Conservation (phyloP, 2,113 vertebrate species). For the Alligator mississippiensis region DNA sequence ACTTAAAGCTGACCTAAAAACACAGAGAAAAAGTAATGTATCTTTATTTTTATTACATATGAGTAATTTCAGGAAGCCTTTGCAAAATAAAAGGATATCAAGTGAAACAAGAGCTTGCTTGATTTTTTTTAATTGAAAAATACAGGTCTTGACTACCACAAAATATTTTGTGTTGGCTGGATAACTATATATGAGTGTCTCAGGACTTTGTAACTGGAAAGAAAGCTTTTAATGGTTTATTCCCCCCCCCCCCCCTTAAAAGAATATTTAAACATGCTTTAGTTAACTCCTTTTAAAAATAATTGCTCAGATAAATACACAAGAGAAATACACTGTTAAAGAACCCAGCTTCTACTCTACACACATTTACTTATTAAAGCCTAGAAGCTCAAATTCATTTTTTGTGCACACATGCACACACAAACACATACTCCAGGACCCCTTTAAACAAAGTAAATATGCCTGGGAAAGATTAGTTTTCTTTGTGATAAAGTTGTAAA, state of each 20-base stretch:
- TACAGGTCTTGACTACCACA: neutral
- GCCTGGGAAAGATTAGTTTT: neutral
- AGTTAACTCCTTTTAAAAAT: neutral
- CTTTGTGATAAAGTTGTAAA: neutral
- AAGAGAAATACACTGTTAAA: neutral
- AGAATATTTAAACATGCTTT: neutral
- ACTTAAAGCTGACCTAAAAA: neutral
- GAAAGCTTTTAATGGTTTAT: neutral
- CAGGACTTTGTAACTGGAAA: neutral
- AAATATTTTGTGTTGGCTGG: neutral
- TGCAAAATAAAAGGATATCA: rapidly evolving
- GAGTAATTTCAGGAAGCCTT: neutral
- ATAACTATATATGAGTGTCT: neutral
- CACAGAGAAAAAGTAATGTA: neutral
- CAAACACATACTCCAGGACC: neutral
- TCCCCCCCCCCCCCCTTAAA: no score
- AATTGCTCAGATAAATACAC: neutral
- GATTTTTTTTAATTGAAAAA: neutral
- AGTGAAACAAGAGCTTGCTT: no score
- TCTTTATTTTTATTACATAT: neutral
- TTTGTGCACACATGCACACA: neutral
- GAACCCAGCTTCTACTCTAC: neutral
- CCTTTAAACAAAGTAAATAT: neutral
- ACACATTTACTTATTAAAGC: neutral
- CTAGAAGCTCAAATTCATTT: neutral